A percentile compares a stretch with the other conserved stretches of the same genome.
Conservation (phyloP, 1,140 invertebrate species). For the Pseudomyrmex dendroicus region DNA sequence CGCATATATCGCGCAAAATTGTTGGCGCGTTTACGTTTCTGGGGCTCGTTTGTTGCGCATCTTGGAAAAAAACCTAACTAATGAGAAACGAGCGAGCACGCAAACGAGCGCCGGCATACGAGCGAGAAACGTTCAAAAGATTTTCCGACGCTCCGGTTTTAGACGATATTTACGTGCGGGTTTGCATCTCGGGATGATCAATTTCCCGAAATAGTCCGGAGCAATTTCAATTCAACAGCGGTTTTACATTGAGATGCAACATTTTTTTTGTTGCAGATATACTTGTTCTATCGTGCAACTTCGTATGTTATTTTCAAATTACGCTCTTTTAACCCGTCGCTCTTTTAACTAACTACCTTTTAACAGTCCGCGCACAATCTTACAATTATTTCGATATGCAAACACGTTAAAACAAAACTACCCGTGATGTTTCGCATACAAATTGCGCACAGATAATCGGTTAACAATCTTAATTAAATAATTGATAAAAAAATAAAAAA, state of each 20-base stretch:
- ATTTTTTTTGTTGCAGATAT: not conserved
- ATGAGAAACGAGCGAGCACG: conserved; percentile 37
- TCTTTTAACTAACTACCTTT: not conserved
- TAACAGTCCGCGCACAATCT: not conserved
- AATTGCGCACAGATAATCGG: not conserved
- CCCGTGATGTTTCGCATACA: not conserved
- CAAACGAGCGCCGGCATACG: conserved; percentile 17
- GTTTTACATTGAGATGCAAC: not conserved
- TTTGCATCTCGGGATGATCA: not conserved
- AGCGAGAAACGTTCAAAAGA: conserved; percentile 3
- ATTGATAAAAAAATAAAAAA: not conserved
- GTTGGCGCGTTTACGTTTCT: conserved; percentile 76
- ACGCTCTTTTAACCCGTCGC: not conserved
- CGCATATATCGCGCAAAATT: conserved; percentile 74
- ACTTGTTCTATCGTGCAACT: not conserved
- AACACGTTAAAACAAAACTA: not conserved
- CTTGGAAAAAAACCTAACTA: conserved; percentile 15
- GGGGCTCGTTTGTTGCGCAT: not conserved
- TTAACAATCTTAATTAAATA: conserved; percentile 11
- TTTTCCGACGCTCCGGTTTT: not conserved
- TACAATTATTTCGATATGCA: not conserved
- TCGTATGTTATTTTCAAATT: not conserved
- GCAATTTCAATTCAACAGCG: conserved; percentile 1
- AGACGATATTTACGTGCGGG: not conserved
- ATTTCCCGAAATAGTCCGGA: not conserved